A percentile compares a stretch with the other conserved stretches of the same genome.
phyloP scores from a whole-genome alignment of 1,140 invertebrate genomes.

The Mycetomoellerius zeteki region DNA sequence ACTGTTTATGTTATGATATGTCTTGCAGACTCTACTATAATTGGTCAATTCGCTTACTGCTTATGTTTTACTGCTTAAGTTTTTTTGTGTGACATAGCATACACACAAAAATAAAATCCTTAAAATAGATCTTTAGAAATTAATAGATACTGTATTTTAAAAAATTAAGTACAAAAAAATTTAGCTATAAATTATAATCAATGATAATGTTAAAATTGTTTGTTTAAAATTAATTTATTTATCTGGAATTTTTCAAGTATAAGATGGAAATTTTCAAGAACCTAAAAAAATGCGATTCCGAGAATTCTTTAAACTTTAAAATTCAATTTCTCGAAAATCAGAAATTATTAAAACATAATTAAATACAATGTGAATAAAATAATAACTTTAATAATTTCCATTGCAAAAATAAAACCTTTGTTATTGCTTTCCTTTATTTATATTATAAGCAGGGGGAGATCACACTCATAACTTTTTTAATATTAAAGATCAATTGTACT shows the following conservation, averaged over 20 bases:
- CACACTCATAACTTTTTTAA: not conserved
- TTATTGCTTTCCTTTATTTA: not conserved
- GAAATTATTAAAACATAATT: not conserved
- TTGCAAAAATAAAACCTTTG: not conserved
- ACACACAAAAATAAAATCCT: no score
- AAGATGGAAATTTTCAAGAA: not conserved
- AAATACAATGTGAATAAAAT: not conserved
- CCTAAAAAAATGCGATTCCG: not conserved
- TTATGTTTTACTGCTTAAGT: no score
- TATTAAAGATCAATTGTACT: not conserved
- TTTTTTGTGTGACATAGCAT: no score
- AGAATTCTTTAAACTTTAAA: not conserved
- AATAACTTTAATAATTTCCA: not conserved
- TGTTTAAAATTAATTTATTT: not conserved
- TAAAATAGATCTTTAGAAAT: not conserved
- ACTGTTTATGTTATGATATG: no score
- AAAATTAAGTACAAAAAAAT: not conserved
- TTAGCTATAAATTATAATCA: not conserved
- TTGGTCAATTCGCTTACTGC: no score
- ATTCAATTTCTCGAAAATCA: not conserved
- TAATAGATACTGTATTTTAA: not conserved
- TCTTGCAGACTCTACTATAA: no score
- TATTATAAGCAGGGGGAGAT: not conserved
- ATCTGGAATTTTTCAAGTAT: not conserved
- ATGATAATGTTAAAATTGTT: not conserved